Evolutionary conservation across 1,140 invertebrate species (phyloP).

Genomic region (Cotesia chilonis): DNA sequence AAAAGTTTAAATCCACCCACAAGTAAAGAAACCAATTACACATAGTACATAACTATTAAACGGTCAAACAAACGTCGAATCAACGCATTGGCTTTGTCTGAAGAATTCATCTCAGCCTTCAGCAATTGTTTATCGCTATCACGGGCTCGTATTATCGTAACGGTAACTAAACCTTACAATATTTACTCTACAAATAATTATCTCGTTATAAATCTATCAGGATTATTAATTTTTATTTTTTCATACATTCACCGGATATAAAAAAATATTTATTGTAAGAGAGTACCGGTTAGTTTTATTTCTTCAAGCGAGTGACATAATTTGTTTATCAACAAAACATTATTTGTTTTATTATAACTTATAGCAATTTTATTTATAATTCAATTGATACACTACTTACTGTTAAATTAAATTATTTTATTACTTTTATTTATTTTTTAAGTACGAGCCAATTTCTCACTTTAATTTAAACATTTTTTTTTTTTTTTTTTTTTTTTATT

Average conservation of each 20-base stretch:
- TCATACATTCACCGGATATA: constrained; percentile 12
- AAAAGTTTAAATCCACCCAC: neutral
- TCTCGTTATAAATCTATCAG: constrained; percentile 17
- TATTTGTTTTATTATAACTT: constrained; percentile 1
- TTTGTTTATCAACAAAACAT: constrained; percentile 25
- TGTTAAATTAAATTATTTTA: no score
- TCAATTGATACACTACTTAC: no score
- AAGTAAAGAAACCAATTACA: constrained; percentile 23
- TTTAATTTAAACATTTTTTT: no score
- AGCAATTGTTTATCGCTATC: constrained; percentile 30
- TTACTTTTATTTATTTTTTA: no score
- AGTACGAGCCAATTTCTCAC: no score
- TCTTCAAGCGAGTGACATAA: constrained; percentile 25
- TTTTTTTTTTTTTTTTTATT: no score
- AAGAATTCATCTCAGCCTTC: constrained; percentile 11
- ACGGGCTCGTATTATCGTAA: constrained; percentile 11
- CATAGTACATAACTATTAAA: constrained; percentile 6
- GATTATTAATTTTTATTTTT: no score
- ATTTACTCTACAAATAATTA: constrained; percentile 15
- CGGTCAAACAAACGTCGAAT: constrained; percentile 21
- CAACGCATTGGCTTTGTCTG: constrained; percentile 29
- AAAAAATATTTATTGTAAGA: no score
- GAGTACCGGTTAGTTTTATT: constrained; percentile 22
- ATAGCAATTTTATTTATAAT: neutral
- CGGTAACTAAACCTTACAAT: neutral